phyloP scores from a whole-genome alignment of 2,113 vertebrate genomes.

The Muscicapa adusta region DNA sequence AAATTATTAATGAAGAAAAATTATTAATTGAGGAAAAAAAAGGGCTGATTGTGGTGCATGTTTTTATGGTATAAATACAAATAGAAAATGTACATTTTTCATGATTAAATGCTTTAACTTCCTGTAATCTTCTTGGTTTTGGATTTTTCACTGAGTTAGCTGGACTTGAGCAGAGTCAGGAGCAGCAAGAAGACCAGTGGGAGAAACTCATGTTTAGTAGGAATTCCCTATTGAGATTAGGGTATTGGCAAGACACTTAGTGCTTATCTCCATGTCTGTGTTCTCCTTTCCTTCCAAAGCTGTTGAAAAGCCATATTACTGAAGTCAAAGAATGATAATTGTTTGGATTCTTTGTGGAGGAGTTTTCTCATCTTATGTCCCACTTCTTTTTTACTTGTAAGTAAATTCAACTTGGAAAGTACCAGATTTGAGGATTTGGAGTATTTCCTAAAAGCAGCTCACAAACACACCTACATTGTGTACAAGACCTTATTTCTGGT shows the following conservation, averaged over 20 bases:
- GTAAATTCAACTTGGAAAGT: neutral
- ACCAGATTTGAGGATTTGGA: neutral
- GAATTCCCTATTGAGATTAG: neutral
- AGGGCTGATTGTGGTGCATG: neutral
- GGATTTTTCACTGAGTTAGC: neutral
- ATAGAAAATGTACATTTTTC: neutral
- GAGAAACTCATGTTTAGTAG: neutral
- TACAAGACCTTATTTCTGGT: neutral
- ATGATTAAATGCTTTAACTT: neutral
- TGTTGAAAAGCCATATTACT: neutral
- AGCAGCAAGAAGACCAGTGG: neutral
- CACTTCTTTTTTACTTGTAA: neutral
- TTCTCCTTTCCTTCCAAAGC: neutral
- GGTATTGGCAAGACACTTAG: neutral
- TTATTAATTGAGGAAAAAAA: neutral
- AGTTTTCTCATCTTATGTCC: neutral
- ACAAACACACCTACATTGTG: neutral
- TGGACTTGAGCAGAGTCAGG: neutral
- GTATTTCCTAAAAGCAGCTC: neutral
- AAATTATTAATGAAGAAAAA: neutral
- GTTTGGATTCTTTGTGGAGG: neutral
- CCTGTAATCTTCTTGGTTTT: neutral
- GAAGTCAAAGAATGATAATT: neutral
- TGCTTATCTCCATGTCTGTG: neutral
- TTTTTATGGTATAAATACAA: neutral